phyloP scores from a whole-genome alignment of 2,113 vertebrate species.

The cat (Felis catus) region DNA sequence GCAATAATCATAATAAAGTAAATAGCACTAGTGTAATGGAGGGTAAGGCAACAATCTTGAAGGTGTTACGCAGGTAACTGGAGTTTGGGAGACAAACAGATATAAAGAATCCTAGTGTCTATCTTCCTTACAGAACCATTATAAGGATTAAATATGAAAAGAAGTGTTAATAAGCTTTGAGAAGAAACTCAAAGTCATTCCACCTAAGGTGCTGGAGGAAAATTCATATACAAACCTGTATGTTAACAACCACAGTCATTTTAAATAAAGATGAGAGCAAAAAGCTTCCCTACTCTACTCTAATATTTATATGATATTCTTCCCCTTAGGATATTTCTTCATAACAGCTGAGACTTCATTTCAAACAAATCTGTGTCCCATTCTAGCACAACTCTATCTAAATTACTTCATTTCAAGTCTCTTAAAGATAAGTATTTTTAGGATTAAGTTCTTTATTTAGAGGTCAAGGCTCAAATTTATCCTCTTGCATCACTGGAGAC shows the following conservation, averaged over 20 bases:
- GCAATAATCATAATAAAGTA: not conserved
- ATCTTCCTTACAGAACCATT: not conserved
- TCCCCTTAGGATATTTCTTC: not conserved
- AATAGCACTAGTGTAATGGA: not conserved
- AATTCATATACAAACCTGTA: not conserved
- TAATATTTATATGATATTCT: not conserved
- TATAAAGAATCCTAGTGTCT: not conserved
- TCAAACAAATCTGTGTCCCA: not conserved
- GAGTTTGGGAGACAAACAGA: not conserved
- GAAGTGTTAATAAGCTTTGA: not conserved
- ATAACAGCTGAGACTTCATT: not conserved
- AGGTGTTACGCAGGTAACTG: not conserved
- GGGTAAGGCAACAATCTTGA: not conserved
- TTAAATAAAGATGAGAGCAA: not conserved
- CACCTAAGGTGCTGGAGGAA: not conserved
- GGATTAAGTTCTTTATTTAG: not conserved
- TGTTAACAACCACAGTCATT: not conserved
- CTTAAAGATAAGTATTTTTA: not conserved
- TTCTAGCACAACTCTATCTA: not conserved
- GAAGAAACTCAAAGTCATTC: not conserved
- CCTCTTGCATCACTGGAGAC: not conserved
- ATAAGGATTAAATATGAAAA: not conserved
- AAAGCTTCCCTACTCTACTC: not conserved
- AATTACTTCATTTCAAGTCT: not conserved
- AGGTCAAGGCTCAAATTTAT: not conserved